Evolutionary conservation across 2,797 vertebrate genomes (phyloP), one percentile per base, ranked within the genome.

Genomic region (Enteromius treurensis): DNA sequence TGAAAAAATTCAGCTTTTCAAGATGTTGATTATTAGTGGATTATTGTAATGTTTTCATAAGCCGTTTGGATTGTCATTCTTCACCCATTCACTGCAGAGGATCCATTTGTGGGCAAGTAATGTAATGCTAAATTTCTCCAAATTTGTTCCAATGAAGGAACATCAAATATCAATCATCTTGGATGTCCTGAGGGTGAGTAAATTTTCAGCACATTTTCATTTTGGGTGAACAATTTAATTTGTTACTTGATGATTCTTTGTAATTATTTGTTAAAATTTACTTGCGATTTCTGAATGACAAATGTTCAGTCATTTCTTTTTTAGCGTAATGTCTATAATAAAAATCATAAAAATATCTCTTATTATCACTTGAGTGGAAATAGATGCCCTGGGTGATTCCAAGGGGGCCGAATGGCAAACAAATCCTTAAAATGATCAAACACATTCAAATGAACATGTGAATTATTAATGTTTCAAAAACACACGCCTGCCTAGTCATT

Each of bases 401-500:
- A 21, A 13, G 40, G 26, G 23, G 67, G 47, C 15, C 9, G 49
- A 82, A 60, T 14, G 47, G 13, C 64, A 40, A 80, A 49, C 77
- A 83, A 77, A 78, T 62, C 60, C 9, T 51, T 82, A 42, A 84
- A 76, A 67, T 69, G 47, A 70, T 45, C 58, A 69, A 71, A 32
- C 49, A 78, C 76, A 49, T 80, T 75, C 26, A 53, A 83, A 76
- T 79, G 60, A 82, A 73, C 21, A 55, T 64, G 53, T 81, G 26
- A 84, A 85, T 85, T 78, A 88, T 88, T 86, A 74, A 88, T 88
- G 26, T 84, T 80, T 73, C 3, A 6, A 82, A 73, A 69, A 80
- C 76, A 71, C 37, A 32, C 0, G 11, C 58, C 81, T 77, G 62
- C 49, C 65, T 71, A 68, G 34, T 80, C n/a, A 53, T 81, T 83